These are phyloP conservation scores for Pandemis cinnamomeana DNA, from an alignment of 2,888 invertebrate species.

Conservation along the genomic window DNA sequence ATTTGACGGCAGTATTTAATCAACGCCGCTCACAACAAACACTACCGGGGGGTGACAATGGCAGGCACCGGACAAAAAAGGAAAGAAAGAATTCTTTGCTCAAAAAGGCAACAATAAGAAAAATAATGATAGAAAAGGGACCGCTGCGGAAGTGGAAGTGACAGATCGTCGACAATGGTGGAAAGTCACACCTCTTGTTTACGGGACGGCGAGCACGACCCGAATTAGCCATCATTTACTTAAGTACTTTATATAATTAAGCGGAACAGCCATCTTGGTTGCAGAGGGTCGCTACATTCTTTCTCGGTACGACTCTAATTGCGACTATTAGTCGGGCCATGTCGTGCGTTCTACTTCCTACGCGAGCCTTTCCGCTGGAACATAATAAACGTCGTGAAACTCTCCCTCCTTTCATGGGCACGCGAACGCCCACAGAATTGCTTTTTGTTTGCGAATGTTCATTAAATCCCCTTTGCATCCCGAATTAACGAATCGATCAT, in stretches of 20 bases:
- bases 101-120: constrained; percentile 79
- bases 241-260: constrained; percentile 84
- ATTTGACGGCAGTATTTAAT: constrained; percentile 79
- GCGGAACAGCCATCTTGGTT: constrained; percentile 74
- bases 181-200: constrained; percentile 84
- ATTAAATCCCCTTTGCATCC: constrained; percentile 71
- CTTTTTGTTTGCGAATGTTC: constrained; percentile 43
- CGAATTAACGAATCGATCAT: constrained; percentile 82
- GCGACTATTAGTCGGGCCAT: constrained; percentile 58
- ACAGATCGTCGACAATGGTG: constrained; percentile 82
- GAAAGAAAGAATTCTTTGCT: constrained; percentile 78
- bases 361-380: constrained; percentile 25
- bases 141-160: constrained; percentile 79
- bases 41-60: constrained; percentile 80
- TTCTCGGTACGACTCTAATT: constrained; percentile 69
- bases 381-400: constrained; percentile 30
- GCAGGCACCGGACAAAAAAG: constrained; percentile 70
- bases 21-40: constrained; percentile 75
- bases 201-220: constrained; percentile 69
- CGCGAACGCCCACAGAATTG: constrained; percentile 40
- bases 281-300: constrained; percentile 73
- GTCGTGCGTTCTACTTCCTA: constrained; percentile 36
- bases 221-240: constrained; percentile 84
- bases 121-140: constrained; percentile 72
- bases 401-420: constrained; percentile 21